Conservation (phyloP, 1,140 invertebrate genomes). For the Metaphire vulgaris region DNA sequence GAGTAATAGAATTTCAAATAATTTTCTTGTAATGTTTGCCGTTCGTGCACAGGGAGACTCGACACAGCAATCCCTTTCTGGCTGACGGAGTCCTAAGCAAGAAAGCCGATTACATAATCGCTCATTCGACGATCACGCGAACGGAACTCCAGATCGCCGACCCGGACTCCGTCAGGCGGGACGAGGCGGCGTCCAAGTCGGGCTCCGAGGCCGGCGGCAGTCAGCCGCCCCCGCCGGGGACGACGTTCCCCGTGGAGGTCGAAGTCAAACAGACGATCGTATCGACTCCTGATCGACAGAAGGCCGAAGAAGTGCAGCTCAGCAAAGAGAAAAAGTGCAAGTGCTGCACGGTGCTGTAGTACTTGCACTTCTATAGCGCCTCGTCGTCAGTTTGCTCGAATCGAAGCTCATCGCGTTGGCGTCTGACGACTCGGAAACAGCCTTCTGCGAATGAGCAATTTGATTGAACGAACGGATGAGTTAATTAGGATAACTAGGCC, state of each 20-base stretch:
- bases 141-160: slow-evolving; percentile 41
- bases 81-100: slow-evolving; percentile 86
- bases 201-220: neutral
- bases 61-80: slow-evolving; percentile 84
- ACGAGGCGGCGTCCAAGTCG: neutral
- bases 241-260: slow-evolving; percentile 17
- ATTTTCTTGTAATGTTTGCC: too few relatives aligned
- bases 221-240: neutral
- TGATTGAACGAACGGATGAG: too few relatives aligned
- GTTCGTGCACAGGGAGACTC: neutral
- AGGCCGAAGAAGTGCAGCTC: slow-evolving; percentile 25
- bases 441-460: too few relatives aligned
- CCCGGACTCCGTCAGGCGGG: slow-evolving; percentile 21
- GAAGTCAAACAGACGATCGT: slow-evolving; percentile 16
- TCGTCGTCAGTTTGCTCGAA: too few relatives aligned
- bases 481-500: too few relatives aligned
- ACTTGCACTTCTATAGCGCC: too few relatives aligned
- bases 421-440: too few relatives aligned
- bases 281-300: slow-evolving; percentile 6
- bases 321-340: slow-evolving; percentile 16
- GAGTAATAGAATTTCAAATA: too few relatives aligned
- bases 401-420: too few relatives aligned
- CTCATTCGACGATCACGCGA: slow-evolving; percentile 54
- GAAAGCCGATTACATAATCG: slow-evolving; percentile 92
- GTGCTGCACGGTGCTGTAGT: neutral